Base-by-base conservation (phyloP, 2,888 invertebrate genomes). In the Xylota segnis region DNA sequence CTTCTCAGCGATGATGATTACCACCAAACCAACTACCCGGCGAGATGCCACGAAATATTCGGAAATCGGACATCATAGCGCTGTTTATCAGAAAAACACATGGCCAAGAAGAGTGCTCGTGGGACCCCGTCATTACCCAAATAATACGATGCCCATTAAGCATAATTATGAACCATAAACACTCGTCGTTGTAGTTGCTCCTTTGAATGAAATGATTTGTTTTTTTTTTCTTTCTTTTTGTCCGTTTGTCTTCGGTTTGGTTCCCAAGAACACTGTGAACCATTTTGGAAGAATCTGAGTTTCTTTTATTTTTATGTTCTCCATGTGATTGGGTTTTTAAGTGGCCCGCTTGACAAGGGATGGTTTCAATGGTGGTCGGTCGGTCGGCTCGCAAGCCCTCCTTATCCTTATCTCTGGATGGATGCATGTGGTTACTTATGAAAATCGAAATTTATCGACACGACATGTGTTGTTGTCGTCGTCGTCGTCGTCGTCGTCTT, bases 91-190 rank as follows among this genome's bases (percentile, higher is more conserved):
- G 61, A 61, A 76, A 84, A 75, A 79, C 61, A 79, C 79, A 75
- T 79, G 84, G 79, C 58, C 65, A 27, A 3, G 37, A 12, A 47
- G 65, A 74, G 65, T 81, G 76, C 50, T 77, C 32, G 82, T 68
- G 86, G 77, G 68, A 82, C 82, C 56, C 82, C 40, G 72, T 86
- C 86, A 82, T 86, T 82, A 86, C 82, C 81, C 43, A 76, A 82
- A 86, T 82, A 82, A 86, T 82, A 86, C 72, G 82, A 81, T 77
- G 86, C 82, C 82, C 82, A 86, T 86, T 82, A 86, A 86, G 82
- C 86, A 82, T 86, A 86, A 86, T 86, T 86, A 86, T 86, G 82
- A 86, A 63, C 86, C 76, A 86, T 86, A 86, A 86, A 82, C 86
- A 86, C 86, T 86, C 86, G 81, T 61, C 71, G 82, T 43, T 34